Evolutionary conservation across 37 sponge, comb jelly and placozoan species (phyloP).

Genomic region (Diacarnus erythraeanus): DNA sequence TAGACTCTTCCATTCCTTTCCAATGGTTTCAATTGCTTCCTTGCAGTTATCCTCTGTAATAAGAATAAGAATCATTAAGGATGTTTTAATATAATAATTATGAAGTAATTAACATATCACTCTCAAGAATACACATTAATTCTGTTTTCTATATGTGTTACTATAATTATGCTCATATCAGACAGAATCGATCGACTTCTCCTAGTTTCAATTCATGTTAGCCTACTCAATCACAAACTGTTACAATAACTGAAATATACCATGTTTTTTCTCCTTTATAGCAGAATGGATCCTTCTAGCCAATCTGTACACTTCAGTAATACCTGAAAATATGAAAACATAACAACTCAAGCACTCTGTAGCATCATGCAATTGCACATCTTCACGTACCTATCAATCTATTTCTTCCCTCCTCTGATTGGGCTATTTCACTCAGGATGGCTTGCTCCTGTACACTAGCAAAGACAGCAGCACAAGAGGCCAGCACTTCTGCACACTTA

Average conservation of each 20-base stretch:
- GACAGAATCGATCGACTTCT: too few species aligned
- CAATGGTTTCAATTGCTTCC: neutral
- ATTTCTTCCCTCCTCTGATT: conserved; percentile 29
- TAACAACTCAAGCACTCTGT: neutral
- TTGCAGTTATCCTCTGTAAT: neutral
- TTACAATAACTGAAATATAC: neutral
- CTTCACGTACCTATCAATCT: conserved; percentile 26
- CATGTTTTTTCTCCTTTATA: neutral
- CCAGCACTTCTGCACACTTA: conserved; percentile 34
- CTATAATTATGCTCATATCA: too few species aligned
- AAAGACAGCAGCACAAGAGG: conserved; percentile 9
- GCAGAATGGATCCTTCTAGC: conserved; percentile 14
- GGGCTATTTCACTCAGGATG: conserved; percentile 19
- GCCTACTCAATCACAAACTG: neutral
- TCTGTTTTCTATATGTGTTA: too few species aligned
- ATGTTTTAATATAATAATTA: too few species aligned
- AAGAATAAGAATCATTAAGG: too few species aligned
- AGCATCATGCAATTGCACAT: neutral
- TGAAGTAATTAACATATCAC: too few species aligned
- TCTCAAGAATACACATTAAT: too few species aligned
- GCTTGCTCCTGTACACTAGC: conserved; percentile 9
- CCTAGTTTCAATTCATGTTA: too few species aligned
- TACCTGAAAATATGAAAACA: conserved; percentile 15
- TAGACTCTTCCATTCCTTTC: conserved; percentile 19
- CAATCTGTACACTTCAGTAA: conserved; percentile 41